Conservation (phyloP, 2,113 vertebrate species). For the Accipiter cooperii region DNA sequence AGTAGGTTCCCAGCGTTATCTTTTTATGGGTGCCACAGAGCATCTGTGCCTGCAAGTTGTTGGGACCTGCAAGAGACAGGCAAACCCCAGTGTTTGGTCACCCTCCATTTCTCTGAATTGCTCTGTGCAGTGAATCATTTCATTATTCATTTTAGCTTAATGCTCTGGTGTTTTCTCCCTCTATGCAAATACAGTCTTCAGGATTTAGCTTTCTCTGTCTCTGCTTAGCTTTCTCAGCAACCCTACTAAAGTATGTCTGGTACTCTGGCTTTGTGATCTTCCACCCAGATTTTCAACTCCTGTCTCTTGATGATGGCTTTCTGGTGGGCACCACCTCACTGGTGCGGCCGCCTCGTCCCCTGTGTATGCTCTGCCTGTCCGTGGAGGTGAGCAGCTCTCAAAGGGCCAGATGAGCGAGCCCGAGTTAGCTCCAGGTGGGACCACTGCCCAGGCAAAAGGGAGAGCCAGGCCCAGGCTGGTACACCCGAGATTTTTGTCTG, state of each 20-base stretch:
- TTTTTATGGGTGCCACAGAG: background rate
- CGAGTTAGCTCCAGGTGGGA: background rate
- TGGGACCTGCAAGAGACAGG: background rate
- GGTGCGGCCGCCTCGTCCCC: background rate
- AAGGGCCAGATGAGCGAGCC: background rate
- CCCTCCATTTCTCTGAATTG: background rate
- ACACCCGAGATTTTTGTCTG: background rate
- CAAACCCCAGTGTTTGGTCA: background rate
- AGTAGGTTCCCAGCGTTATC: background rate
- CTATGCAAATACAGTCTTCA: background rate
- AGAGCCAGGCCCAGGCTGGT: background rate
- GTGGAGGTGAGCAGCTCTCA: fast-evolving
- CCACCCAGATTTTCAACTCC: background rate
- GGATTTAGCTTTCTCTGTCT: background rate
- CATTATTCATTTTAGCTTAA: background rate
- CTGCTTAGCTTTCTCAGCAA: background rate
- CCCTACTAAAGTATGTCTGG: background rate
- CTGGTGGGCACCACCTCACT: background rate
- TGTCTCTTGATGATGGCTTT: background rate
- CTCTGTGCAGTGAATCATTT: background rate
- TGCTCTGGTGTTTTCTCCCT: background rate
- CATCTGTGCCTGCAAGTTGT: background rate
- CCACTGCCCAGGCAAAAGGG: background rate
- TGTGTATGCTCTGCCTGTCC: background rate
- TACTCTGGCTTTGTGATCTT: background rate